phyloP scores from a whole-genome alignment of 2,888 invertebrate genomes.

The Hydriomena furcata region DNA sequence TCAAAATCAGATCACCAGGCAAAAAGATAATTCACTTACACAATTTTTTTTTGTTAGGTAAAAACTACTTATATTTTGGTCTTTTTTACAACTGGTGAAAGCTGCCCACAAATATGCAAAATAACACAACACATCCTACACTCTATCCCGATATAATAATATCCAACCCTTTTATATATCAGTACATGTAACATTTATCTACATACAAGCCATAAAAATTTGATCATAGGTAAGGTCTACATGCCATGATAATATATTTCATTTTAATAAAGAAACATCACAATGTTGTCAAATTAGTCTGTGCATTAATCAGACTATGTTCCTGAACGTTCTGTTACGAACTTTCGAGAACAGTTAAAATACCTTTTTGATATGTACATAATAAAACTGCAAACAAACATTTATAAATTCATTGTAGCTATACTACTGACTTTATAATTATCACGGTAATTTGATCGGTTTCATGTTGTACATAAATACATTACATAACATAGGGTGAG shows the following conservation, averaged over 20 bases:
- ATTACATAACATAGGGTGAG: neutral
- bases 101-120: slow-evolving; percentile 19
- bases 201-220: slow-evolving; percentile 10
- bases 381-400: neutral
- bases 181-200: slow-evolving; percentile 20
- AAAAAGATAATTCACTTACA: no score
- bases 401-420: neutral
- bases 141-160: slow-evolving; percentile 13
- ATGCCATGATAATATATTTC: slow-evolving; percentile 8
- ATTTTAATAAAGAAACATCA: no score
- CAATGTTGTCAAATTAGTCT: neutral
- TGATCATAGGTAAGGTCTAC: no score
- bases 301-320: neutral
- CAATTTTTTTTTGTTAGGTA: no score
- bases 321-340: neutral
- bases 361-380: slow-evolving; percentile 17
- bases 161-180: slow-evolving; percentile 18
- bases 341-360: no score
- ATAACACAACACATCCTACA: slow-evolving; percentile 5
- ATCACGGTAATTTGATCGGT: slow-evolving; percentile 1
- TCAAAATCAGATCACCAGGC: no score
- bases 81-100: neutral
- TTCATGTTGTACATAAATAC: neutral
- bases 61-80: no score
- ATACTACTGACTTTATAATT: no score